Evolutionary conservation across 2,888 invertebrate species (phyloP).

Genomic region (Rhingia rostrata): DNA sequence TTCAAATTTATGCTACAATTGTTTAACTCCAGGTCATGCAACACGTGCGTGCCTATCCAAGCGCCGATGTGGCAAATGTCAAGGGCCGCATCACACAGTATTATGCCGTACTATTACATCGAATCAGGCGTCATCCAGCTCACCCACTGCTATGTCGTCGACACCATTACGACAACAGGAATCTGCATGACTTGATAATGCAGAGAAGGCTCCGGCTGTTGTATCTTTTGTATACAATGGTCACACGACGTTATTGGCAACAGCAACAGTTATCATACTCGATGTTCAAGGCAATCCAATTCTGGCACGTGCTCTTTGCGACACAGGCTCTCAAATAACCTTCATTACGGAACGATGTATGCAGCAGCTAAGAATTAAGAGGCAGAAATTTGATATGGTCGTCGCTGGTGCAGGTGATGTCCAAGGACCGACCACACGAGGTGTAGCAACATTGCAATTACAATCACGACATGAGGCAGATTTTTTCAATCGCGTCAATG

Average conservation of each 20-base stretch:
- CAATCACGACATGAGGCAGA: too few species aligned
- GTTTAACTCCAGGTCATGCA: slow-evolving; percentile 21
- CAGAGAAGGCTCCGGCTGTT: slow-evolving; percentile 35
- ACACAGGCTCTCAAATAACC: slow-evolving; percentile 38
- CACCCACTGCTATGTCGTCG: background rate
- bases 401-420: too few species aligned
- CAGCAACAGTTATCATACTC: background rate
- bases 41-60: slow-evolving; percentile 14
- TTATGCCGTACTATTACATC: background rate
- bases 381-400: too few species aligned
- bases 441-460: too few species aligned
- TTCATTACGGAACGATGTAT: too few species aligned
- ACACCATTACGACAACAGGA: slow-evolving; percentile 5
- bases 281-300: slow-evolving; percentile 37
- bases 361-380: slow-evolving; percentile 28
- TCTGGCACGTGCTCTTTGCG: slow-evolving; percentile 28
- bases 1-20: slow-evolving; percentile 10
- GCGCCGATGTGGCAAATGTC: background rate
- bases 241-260: slow-evolving; percentile 42
- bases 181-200: slow-evolving; percentile 29
- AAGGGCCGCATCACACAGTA: background rate
- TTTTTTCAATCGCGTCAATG: too few species aligned
- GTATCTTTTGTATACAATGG: slow-evolving; percentile 38
- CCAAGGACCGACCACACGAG: too few species aligned
- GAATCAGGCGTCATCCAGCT: background rate